Evolutionary conservation across 2,888 invertebrate species (phyloP), one percentile per base, ranked within the genome.

Genomic region (Netelia fuscicornis): DNA sequence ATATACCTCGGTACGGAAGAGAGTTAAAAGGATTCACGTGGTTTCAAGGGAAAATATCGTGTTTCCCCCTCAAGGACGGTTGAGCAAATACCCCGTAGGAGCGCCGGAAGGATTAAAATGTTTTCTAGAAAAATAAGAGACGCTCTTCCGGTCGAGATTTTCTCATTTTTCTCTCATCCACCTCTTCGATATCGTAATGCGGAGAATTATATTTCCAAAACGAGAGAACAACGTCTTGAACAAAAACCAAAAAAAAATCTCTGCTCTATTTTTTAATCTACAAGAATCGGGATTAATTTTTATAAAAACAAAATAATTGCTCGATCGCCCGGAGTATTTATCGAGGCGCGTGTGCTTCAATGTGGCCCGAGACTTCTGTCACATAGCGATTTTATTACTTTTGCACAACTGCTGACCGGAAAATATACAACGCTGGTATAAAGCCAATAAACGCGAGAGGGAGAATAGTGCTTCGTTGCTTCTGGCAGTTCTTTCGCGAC

Each of bases 11-110:
- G n/a, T 25, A 52, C 48, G 65, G 17, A 30, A 30, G 60, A 30
- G 17, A 30, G 42, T 67, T 76, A 58, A 82, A 82, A 72, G 79
- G 68, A 80, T 82, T 84, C 81, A 52, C 75, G 83, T 68, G 81
- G 68, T 85, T 84, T 60, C 54, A 60, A 76, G 67, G 60, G 64
- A 79, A 86, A 87, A 86, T 82, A 84, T 86, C 83, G 84, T 71
- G 52, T 84, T 84, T 80, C 84, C 25, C 42, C 25, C 13, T 23
- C 37, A 37, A 37, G 37, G 20, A 2, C 42, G 13, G 42, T 20
- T 11, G 30, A 37, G 67, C 17, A 52, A n/a, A 58, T 23, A 65
- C 13, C 11, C 52, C 13, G 44, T n/a, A 3, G 52, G 52, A 71
- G 68, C 64, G 65, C 76, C 80, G 78, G 81, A 85, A 83, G 85